Evolutionary conservation across 1,140 invertebrate species (phyloP), one percentile per base, ranked within the genome.

Genomic region (Pogonus chalceus): DNA sequence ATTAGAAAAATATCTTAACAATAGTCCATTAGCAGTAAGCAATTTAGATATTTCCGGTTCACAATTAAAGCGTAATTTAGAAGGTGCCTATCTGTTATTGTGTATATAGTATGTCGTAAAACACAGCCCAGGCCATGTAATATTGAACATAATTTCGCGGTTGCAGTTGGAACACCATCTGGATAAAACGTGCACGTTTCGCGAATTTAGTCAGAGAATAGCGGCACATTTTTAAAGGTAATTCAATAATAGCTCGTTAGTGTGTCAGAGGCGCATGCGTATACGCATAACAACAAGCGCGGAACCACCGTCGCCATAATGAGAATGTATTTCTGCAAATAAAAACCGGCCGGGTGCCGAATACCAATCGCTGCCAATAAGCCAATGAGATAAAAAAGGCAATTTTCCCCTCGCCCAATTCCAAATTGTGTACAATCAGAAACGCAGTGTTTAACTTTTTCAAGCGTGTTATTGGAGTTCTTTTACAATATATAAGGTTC

Each of bases 391-490:
- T 51, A 56, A 57, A 59, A 59, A 59, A 57, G 55, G 52, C 58
- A 59, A 59, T 59, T 59, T 59, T 59, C 58, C 55, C 39, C 58
- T 53, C 49, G 37, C 49, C 56, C 51, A 56, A 16, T 55, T 56
- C 51, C 55, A 57, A 59, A 59, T 57, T 52, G 53, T 59, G 39
- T 52, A 52, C 52, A 59, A 59, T 59, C 55, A 53, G 55, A 57
- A 55, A 52, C 50, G n/a, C 51, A 43, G 51, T 59, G 53, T 59
- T 57, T 59, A 57, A 59, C 58, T 53, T 59, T 56, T 59, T 57
- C 52, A 59, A 49, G 58, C 58, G 58, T 59, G 58, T 59, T 59
- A 59, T 59, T 59, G 55, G 55, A 59, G 12, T 59, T 54, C 53
- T 53, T 58, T 53, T 43, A 18, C 37, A 43, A 43, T 43, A 43